Base-by-base conservation (phyloP, 92 coral and sea anemone genomes). In the Porites rus region DNA sequence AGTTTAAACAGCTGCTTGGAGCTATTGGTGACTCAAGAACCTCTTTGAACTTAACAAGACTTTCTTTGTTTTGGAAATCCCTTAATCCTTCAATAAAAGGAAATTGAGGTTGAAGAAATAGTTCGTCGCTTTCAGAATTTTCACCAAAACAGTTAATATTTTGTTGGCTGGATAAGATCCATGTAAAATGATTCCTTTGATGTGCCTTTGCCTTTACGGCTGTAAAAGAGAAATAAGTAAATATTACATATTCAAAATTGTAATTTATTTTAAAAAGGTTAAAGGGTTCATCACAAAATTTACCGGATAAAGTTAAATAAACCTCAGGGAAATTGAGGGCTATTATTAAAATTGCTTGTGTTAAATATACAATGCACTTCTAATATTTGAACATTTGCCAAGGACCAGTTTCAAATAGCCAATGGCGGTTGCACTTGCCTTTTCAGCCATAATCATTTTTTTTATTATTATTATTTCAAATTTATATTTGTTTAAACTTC, bases 61-160 rank as follows among this genome's bases (percentile, higher is more conserved):
- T 73, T 28, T 50, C 56, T 51, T 84, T 46, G 50, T 64, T 14
- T 80, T 78, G 53, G 17, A 74, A 70, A 77, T 87, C 87, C 50
- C 65, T 60, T 19, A 94, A 82, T 46, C 87, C 90, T 69, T 94
- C 91, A 63, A 92, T 58, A 68, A 94, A 92, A 24, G 89, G 90
- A 65, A 88, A 92, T 60, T 78, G 90, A 17, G 98, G 88, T 25
- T 46, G 50, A 3, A 94, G 72, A 8, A 80, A 62, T 0, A 94
- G 87, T 11, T 78, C 46, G 4, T 78, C 91, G 22, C 88, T 91
- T 5, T 74, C 63, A 38, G 88, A 77, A 78, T 78, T 81, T 20
- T 51, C 76, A 6, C 66, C 7, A 1, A 83, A 83, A 64, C 76
- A 75, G 51, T 61, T 61, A 11, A 74, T 8, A 24, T 68, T 85